Evolutionary conservation across 2,113 vertebrate species (phyloP).

Genomic region (Xenotilapia longispinis): DNA sequence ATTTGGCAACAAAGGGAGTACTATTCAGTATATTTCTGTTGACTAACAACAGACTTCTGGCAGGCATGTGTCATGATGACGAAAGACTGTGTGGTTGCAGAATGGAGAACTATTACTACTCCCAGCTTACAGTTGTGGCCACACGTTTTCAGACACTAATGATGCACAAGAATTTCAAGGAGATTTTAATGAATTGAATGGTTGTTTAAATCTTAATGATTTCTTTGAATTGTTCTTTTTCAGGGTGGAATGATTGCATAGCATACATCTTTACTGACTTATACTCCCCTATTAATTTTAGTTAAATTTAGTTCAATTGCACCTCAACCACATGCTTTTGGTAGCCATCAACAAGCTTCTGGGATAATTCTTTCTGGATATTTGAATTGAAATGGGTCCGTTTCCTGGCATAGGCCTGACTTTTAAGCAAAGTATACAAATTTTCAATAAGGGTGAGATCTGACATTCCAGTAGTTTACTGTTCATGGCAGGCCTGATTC

Average conservation of each 20-base stretch:
- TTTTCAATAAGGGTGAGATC: not conserved
- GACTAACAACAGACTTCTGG: not conserved
- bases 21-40: not conserved
- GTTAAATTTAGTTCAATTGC: not conserved
- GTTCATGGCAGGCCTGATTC: not conserved
- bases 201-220: not conserved
- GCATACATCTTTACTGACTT: not conserved
- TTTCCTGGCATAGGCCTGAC: not conserved
- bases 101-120: not conserved
- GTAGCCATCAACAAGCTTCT: not conserved
- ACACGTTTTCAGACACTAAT: not conserved
- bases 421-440: not conserved
- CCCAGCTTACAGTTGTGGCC: not conserved
- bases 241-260: not conserved
- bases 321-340: not conserved
- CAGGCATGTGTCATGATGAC: not conserved
- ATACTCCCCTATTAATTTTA: not conserved
- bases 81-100: not conserved
- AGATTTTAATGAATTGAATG: no score
- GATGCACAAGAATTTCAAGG: not conserved
- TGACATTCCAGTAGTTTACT: not conserved
- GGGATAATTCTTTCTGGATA: not conserved
- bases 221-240: not conserved
- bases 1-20: not conserved
- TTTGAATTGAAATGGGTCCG: fast-evolving